Conservation (phyloP, 2,797 vertebrate genomes). For the Peromyscus melanophrys region DNA sequence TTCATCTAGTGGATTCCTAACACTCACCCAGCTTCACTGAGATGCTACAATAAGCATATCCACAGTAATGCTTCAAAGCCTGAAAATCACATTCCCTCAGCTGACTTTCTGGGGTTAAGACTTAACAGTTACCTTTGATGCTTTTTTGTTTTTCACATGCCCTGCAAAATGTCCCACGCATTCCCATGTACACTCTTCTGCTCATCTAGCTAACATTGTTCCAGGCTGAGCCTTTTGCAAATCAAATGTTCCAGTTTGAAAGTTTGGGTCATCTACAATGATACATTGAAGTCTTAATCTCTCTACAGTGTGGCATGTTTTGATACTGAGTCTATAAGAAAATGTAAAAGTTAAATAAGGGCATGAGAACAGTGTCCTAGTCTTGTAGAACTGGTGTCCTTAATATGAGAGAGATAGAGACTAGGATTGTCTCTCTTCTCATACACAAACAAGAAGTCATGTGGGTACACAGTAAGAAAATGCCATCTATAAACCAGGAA, state of each 20-base stretch:
- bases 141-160: background rate
- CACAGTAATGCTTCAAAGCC: constrained; percentile 1
- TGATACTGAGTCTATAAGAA: background rate
- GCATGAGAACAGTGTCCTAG: background rate
- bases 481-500: background rate
- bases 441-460: background rate
- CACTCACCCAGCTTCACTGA: background rate
- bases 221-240: background rate
- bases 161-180: constrained; percentile 23
- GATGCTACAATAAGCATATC: constrained; percentile 8
- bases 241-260: background rate
- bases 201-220: constrained; percentile 20
- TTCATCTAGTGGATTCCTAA: background rate
- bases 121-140: background rate
- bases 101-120: background rate
- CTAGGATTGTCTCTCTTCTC: background rate
- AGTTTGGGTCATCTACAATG: background rate
- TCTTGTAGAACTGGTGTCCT: background rate
- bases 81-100: background rate
- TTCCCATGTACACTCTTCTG: background rate
- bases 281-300: background rate
- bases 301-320: background rate
- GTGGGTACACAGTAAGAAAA: background rate
- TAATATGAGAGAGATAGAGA: constrained; percentile 33
- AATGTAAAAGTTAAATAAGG: constrained; percentile 30